Conservation (phyloP, 2,888 invertebrate species). For the Himalopsyche kuldschensis region DNA sequence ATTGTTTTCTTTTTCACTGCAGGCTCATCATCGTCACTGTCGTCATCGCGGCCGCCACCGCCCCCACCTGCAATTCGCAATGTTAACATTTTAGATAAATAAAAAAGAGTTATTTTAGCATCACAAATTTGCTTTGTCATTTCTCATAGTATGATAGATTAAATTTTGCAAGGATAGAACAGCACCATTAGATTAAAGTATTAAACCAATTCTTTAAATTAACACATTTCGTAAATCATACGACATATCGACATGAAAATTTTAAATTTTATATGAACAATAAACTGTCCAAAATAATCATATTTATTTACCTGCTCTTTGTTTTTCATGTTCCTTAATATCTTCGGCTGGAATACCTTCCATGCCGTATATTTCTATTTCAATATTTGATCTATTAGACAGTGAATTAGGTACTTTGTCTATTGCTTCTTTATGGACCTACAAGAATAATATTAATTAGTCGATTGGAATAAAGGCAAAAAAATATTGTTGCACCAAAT, state of each 20-base stretch:
- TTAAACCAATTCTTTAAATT: background rate
- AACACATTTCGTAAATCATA: too few relatives aligned
- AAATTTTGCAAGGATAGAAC: too few relatives aligned
- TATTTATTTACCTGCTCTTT: constrained; percentile 65
- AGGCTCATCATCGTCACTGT: constrained; percentile 85
- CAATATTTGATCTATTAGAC: constrained; percentile 96
- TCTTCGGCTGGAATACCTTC: constrained; percentile 98
- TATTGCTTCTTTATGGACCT: constrained; percentile 99
- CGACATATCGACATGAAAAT: too few relatives aligned
- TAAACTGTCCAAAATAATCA: constrained; percentile 29
- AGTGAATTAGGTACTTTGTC: constrained; percentile 99
- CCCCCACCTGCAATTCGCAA: background rate
- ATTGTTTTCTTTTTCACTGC: constrained; percentile 68
- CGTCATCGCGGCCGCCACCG: constrained; percentile 57
- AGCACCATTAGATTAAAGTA: background rate
- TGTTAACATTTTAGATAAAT: too few relatives aligned
- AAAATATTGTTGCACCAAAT: background rate
- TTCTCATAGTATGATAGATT: too few relatives aligned
- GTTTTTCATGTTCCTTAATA: constrained; percentile 90
- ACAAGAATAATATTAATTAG: constrained; percentile 41
- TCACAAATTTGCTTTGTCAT: too few relatives aligned
- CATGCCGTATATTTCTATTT: constrained; percentile 99
- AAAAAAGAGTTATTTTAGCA: too few relatives aligned
- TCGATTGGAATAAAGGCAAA: background rate
- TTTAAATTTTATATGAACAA: background rate